These are phyloP conservation scores for Cyclargus thomasi DNA, from an alignment of 1,140 invertebrate genomes.

Conservation along the genomic window DNA sequence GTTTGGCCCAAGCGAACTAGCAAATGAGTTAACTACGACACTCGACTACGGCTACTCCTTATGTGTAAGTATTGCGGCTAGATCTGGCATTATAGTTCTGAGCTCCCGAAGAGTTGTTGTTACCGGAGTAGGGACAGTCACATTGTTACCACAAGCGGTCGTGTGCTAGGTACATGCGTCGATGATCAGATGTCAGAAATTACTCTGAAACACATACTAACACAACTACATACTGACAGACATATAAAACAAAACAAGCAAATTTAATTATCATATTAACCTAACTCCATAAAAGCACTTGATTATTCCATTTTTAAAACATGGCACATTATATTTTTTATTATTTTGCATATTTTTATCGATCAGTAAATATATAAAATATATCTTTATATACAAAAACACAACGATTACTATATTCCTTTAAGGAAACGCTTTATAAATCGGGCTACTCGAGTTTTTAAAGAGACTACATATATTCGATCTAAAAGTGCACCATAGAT, in stretches of 20 bases:
- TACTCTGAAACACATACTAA: conserved; percentile 33
- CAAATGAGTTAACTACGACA: neutral
- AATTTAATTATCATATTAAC: conserved; percentile 67
- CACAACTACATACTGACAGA: conserved; percentile 25
- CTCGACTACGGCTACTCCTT: neutral
- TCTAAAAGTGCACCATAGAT: conserved; percentile 64
- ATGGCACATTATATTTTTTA: conserved; percentile 58
- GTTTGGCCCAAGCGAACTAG: neutral
- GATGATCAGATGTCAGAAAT: neutral
- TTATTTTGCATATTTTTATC: conserved; percentile 26
- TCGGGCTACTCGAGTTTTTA: conserved; percentile 25
- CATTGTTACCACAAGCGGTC: neutral
- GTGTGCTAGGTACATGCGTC: neutral
- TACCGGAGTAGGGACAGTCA: neutral
- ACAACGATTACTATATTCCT: conserved; percentile 15
- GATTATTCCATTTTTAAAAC: conserved; percentile 36
- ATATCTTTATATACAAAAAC: conserved; percentile 59
- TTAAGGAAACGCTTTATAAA: conserved; percentile 34
- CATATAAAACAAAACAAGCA: conserved; percentile 57
- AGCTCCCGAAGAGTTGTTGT: neutral
- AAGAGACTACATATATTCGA: conserved; percentile 36
- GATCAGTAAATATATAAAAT: conserved; percentile 19
- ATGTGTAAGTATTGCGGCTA: neutral
- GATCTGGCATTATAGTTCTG: neutral
- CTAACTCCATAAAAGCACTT: conserved; percentile 64